Evolutionary conservation across 2,797 vertebrate species (phyloP).

Genomic region (Ctenochaetus hawaiiensis): DNA sequence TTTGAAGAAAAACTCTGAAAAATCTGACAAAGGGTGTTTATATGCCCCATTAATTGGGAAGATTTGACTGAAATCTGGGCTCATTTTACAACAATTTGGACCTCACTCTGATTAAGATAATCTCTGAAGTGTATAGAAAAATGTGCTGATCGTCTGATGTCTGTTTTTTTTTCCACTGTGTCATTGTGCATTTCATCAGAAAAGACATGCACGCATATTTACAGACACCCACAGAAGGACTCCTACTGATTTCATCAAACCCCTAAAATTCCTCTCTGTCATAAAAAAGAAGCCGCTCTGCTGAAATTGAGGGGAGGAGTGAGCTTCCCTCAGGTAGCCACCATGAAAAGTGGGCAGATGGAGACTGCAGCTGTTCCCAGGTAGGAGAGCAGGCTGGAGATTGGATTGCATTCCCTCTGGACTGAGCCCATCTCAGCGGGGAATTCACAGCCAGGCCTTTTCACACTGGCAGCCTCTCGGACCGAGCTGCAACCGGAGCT

Average conservation of each 20-base stretch:
- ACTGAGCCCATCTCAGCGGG: constrained; percentile 75
- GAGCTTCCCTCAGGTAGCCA: constrained; percentile 77
- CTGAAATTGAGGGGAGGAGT: constrained; percentile 68
- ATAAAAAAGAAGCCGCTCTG: constrained; percentile 56
- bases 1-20: constrained; percentile 31
- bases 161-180: not conserved
- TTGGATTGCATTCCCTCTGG: constrained; percentile 81
- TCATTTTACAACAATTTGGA: constrained; percentile 22
- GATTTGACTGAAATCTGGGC: constrained; percentile 29
- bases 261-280: constrained; percentile 67
- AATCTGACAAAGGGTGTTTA: constrained; percentile 36
- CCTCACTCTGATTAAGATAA: constrained; percentile 17
- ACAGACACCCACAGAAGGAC: constrained; percentile 48
- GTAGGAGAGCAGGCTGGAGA: constrained; percentile 80
- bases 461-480: constrained; percentile 72
- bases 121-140: constrained; percentile 8
- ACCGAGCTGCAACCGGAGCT: constrained; percentile 69
- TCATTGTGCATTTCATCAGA: constrained; percentile 41
- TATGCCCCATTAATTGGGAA: constrained; percentile 43
- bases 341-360: constrained; percentile 85
- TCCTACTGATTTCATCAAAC: constrained; percentile 64
- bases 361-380: constrained; percentile 86
- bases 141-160: constrained; percentile 17
- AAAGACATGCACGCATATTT: constrained; percentile 49
- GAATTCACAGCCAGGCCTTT: constrained; percentile 78